Percentiles rank a stretch among this genome's conserved stretches.
These are phyloP conservation scores for Alaudala cheleensis DNA, from an alignment of 2,113 vertebrate species.

Conservation along the genomic window DNA sequence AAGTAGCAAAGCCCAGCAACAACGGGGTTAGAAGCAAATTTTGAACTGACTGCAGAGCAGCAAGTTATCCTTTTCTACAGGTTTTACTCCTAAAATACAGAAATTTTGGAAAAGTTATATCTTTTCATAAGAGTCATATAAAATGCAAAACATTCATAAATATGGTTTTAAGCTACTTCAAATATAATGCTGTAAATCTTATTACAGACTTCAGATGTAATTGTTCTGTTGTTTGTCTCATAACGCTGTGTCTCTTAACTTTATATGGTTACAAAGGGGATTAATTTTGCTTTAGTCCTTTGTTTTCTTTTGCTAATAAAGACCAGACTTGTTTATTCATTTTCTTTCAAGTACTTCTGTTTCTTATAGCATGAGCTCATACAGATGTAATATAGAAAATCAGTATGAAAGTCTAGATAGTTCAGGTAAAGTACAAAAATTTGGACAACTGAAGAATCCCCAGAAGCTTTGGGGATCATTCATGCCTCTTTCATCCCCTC, in stretches of 20 bases:
- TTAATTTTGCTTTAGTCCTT: constrained; percentile 73
- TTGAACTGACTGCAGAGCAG: neutral
- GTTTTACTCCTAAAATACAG: neutral
- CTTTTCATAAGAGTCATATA: constrained; percentile 1
- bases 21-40: neutral
- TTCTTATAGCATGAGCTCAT: constrained; percentile 61
- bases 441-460: neutral
- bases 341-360: constrained; percentile 62
- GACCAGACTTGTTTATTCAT: constrained; percentile 71
- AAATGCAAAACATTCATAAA: constrained; percentile 52
- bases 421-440: constrained; percentile 39
- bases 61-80: neutral
- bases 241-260: constrained; percentile 48
- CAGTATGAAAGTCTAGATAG: neutral
- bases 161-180: constrained; percentile 28
- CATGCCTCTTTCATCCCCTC: neutral
- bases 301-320: constrained; percentile 65
- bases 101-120: neutral
- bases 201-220: constrained; percentile 54
- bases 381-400: constrained; percentile 11
- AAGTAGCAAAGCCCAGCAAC: constrained; percentile 4
- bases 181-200: constrained; percentile 58
- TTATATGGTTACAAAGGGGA: constrained; percentile 71
- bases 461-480: neutral
- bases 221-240: constrained; percentile 65